Percentiles rank a stretch among this genome's conserved stretches.
phyloP scores from a whole-genome alignment of 2,888 invertebrate genomes.

The Chrysomela aeneicollis region DNA sequence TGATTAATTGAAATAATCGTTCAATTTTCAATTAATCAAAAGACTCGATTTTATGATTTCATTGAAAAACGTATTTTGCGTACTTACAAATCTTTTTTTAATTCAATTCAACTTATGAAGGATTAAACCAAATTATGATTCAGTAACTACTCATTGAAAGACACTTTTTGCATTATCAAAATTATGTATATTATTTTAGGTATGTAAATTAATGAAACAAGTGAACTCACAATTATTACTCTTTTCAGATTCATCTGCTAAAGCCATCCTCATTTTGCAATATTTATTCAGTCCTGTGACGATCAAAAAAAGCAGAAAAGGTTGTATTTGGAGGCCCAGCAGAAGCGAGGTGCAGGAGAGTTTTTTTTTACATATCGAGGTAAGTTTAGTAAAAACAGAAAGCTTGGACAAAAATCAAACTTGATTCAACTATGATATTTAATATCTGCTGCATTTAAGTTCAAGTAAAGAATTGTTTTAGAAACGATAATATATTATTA shows the following conservation, averaged over 20 bases:
- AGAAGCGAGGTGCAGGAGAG: conserved; percentile 12
- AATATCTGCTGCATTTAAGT: neutral
- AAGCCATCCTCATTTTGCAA: conserved; percentile 13
- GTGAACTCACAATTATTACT: neutral
- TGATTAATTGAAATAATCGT: too few relatives aligned
- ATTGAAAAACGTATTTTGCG: too few relatives aligned
- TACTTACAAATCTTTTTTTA: too few relatives aligned
- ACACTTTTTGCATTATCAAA: too few relatives aligned
- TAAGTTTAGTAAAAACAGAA: neutral
- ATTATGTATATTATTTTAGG: too few relatives aligned
- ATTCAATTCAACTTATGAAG: too few relatives aligned
- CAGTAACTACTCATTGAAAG: too few relatives aligned
- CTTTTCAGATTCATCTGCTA: conserved; percentile 16
- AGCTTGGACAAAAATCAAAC: neutral
- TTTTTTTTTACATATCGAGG: conserved; percentile 4
- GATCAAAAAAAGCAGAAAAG: conserved; percentile 15
- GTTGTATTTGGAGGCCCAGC: conserved; percentile 11
- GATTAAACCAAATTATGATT: too few relatives aligned
- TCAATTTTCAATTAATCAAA: too few relatives aligned
- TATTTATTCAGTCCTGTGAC: conserved; percentile 14
- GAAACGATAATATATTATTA: too few relatives aligned
- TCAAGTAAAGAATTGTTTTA: neutral
- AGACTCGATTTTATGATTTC: too few relatives aligned
- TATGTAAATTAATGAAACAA: conserved; percentile 1
- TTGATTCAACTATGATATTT: neutral